Percentiles rank a stretch among this genome's conserved stretches.
These are phyloP conservation scores for Telenomus remus DNA, from an alignment of 1,140 invertebrate genomes.

Conservation along the genomic window DNA sequence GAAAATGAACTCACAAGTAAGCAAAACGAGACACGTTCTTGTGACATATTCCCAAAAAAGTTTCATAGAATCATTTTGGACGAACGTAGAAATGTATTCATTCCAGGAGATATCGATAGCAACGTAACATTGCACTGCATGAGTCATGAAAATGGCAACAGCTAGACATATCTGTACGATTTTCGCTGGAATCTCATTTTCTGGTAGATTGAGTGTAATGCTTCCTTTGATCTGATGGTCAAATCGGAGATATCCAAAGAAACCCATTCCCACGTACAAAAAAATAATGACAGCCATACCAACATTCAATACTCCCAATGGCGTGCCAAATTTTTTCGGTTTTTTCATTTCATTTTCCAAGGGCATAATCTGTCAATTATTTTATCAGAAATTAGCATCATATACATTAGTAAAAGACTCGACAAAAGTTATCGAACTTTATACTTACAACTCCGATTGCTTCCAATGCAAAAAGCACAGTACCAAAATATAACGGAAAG, in stretches of 20 bases:
- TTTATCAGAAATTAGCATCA: neutral
- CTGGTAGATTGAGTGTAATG: constrained; percentile 82
- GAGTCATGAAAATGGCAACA: constrained; percentile 87
- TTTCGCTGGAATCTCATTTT: constrained; percentile 80
- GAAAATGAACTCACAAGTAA: constrained; percentile 83
- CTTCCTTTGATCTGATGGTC: constrained; percentile 79
- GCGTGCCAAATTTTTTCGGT: constrained; percentile 81
- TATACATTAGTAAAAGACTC: neutral
- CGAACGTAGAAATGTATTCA: constrained; percentile 74
- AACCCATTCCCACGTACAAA: constrained; percentile 84
- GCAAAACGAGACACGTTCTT: constrained; percentile 80
- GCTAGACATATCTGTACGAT: constrained; percentile 86
- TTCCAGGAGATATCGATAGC: constrained; percentile 93
- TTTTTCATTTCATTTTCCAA: constrained; percentile 91
- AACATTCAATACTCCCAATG: constrained; percentile 84
- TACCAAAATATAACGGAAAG: constrained; percentile 83
- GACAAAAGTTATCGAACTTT: neutral
- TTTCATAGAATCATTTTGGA: constrained; percentile 64
- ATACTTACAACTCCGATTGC: constrained; percentile 82
- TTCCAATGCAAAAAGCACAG: constrained; percentile 86
- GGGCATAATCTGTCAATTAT: constrained; percentile 82
- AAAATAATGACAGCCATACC: constrained; percentile 84
- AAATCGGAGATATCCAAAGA: constrained; percentile 87
- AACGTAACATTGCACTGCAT: constrained; percentile 91
- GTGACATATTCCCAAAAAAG: constrained; percentile 81